Evolutionary conservation across 2,888 invertebrate genomes (phyloP).

Genomic region (Rotaria magnacalcarata): DNA sequence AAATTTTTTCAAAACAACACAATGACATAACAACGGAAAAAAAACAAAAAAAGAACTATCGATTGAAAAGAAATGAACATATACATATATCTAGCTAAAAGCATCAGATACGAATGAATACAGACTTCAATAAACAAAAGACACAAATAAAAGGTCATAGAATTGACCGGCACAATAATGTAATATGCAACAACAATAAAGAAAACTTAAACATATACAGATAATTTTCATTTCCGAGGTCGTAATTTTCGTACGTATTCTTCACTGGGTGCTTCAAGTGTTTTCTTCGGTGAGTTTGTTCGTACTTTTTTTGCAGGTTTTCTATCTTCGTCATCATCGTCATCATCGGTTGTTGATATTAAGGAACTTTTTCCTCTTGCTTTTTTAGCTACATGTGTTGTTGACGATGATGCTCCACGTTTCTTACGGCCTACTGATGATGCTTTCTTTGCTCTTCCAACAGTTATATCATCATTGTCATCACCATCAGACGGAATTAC

Average conservation of each 20-base stretch:
- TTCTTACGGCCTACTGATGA: background rate
- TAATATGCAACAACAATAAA: slow-evolving; percentile 10
- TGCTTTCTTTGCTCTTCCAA: background rate
- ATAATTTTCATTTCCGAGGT: background rate
- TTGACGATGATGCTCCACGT: background rate
- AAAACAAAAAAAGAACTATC: background rate
- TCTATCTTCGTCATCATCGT: background rate
- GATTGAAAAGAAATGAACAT: background rate
- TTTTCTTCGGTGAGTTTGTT: background rate
- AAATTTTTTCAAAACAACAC: background rate
- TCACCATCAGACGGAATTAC: background rate
- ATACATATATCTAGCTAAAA: slow-evolving; percentile 3
- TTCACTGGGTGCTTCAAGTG: slow-evolving; percentile 14
- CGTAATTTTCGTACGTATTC: slow-evolving; percentile 31
- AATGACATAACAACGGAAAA: background rate
- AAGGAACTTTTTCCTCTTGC: background rate
- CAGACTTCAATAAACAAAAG: background rate
- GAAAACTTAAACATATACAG: background rate
- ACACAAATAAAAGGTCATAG: slow-evolving; percentile 7
- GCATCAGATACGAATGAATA: slow-evolving; percentile 23
- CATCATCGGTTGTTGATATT: background rate
- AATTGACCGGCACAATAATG: slow-evolving; percentile 6
- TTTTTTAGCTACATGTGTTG: background rate
- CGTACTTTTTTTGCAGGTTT: background rate
- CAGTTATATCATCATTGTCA: background rate